phyloP scores from a whole-genome alignment of 1,140 invertebrate genomes.

The Pseudobourletiella spinata region DNA sequence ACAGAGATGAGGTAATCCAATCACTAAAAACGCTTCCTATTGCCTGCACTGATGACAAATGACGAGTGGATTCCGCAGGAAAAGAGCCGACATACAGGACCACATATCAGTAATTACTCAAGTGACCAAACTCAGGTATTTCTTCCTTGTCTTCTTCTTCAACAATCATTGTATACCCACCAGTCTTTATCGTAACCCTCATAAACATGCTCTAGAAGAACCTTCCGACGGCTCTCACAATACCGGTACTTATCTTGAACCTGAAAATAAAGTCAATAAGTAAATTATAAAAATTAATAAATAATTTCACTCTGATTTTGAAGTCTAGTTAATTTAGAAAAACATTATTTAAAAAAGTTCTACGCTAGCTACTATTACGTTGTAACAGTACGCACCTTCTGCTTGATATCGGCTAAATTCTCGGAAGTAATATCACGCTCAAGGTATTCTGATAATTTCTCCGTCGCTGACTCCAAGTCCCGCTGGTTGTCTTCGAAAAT shows the following conservation, averaged over 20 bases:
- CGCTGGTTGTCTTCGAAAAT: slow-evolving; percentile 94
- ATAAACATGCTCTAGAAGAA: slow-evolving; percentile 90
- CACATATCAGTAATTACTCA: no score
- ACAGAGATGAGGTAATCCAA: no score
- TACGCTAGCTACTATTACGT: no score
- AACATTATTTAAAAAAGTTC: no score
- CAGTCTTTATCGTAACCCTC: slow-evolving; percentile 97
- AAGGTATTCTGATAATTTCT: slow-evolving; percentile 93
- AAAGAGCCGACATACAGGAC: no score
- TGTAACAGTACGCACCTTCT: slow-evolving; percentile 68
- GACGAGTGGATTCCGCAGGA: no score
- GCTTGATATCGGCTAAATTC: slow-evolving; percentile 95
- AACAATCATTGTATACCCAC: slow-evolving; percentile 72
- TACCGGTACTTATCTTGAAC: slow-evolving; percentile 52
- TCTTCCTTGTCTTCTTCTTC: no score
- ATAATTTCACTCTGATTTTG: not conserved
- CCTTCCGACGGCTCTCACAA: slow-evolving; percentile 89
- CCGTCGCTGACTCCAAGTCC: slow-evolving; percentile 93
- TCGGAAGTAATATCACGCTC: slow-evolving; percentile 96
- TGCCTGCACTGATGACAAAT: no score
- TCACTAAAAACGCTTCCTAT: no score
- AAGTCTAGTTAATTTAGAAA: no score
- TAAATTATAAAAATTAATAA: not conserved
- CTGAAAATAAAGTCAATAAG: slow-evolving; percentile 11
- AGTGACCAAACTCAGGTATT: no score